Conservation (phyloP, 2,888 invertebrate genomes). For the Zaprionus lineosus region DNA sequence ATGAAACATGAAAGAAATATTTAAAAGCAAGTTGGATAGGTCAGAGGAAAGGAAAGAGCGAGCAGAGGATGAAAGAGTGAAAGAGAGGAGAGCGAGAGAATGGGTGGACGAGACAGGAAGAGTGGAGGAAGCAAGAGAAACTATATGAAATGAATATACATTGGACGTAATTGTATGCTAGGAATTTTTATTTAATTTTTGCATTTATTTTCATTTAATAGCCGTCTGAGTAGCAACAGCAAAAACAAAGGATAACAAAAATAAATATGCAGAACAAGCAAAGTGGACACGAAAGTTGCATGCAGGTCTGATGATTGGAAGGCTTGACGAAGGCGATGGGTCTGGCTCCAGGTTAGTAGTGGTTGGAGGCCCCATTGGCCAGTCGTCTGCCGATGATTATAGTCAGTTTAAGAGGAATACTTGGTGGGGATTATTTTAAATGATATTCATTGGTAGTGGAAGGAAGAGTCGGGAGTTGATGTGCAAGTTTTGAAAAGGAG, state of each 20-base stretch:
- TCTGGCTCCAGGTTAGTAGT: too few relatives aligned
- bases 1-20: slow-evolving; percentile 65
- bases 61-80: slow-evolving; percentile 30
- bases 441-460: too few relatives aligned
- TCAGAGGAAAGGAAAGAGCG: slow-evolving; percentile 20
- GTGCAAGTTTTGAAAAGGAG: too few relatives aligned
- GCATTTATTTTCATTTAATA: slow-evolving; percentile 64
- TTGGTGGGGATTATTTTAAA: too few relatives aligned
- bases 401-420: too few relatives aligned
- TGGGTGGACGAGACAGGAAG: slow-evolving; percentile 30
- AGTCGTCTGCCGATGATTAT: slow-evolving; percentile 39
- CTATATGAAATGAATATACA: slow-evolving; percentile 41
- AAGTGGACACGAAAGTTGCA: slow-evolving; percentile 53
- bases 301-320: slow-evolving; percentile 33
- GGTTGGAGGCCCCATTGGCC: not conserved
- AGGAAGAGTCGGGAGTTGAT: not conserved
- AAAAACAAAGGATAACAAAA: slow-evolving; percentile 25
- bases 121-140: slow-evolving; percentile 38
- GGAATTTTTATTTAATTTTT: slow-evolving; percentile 67
- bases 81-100: slow-evolving; percentile 36
- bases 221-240: slow-evolving; percentile 28
- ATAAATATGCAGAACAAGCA: slow-evolving; percentile 35
- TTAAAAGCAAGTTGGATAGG: slow-evolving; percentile 44
- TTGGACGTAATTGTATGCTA: slow-evolving; percentile 53
- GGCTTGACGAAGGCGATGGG: slow-evolving; percentile 3